Base-by-base conservation (phyloP, 2,797 vertebrate genomes). In the Peromyscus aztecus region DNA sequence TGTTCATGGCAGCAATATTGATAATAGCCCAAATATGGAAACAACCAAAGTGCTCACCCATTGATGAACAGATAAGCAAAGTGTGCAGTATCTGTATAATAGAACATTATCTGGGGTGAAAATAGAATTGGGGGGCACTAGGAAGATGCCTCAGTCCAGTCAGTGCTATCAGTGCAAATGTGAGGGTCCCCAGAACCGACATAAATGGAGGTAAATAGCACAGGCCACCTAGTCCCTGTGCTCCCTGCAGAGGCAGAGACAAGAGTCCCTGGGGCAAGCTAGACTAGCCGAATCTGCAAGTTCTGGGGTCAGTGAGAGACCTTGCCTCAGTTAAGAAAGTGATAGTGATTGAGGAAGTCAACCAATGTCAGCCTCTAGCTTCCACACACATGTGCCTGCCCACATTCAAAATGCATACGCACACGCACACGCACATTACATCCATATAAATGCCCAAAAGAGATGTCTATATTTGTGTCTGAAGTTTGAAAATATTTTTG, bases 31-130 rank as follows among this genome's bases (percentile, higher is more conserved):
- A 81, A 77, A 57, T 90, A 31, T 67, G 29, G 49, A 80, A 94
- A 49, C 57, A 92, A 43, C 69, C 49, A 9, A 86, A 76, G 46
- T 40, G 2, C 10, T 21, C 76, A 69, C 10, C 40, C 91, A 2
- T 71, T 43, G 14, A 73, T 86, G 43, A 90, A 82, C 19, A 46
- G 49, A 46, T 73, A 59, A 87, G 73, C 34, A 96, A 91, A 93
- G 61, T 34, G 46, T 37, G 46, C 55, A 17, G 31, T 40, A 11
- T 12, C 16, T 46, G 23, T 43, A 43, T 6, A 89, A 34, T 69
- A 29, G 52, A 94, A 86, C 67, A 31, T 59, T 82, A 89, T 34
- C 37, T 89, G 59, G 31, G 59, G 49, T 65, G n/a, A 49, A 63
- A 73, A 49, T 16, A 77, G 85, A 88, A 40, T 37, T 37, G n/a